Evolutionary conservation across 2,797 vertebrate genomes (phyloP).

Genomic region (Myotis pilosus): DNA sequence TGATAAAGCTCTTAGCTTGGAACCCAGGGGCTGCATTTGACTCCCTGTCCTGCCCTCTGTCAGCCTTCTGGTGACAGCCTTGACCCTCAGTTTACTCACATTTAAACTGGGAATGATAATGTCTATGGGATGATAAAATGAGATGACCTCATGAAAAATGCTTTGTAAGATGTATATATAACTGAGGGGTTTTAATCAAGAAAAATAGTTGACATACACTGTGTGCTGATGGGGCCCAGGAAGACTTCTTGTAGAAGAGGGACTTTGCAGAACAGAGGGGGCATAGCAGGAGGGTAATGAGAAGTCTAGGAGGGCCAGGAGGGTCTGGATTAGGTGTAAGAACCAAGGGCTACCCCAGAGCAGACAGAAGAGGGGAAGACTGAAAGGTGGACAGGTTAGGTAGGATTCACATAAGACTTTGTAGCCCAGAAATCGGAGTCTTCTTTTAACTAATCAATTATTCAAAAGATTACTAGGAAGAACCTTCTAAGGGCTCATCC

Average conservation of each 20-base stretch:
- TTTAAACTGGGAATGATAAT: neutral
- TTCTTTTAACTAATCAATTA: slow-evolving; percentile 5
- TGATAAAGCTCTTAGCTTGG: neutral
- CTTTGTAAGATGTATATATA: neutral
- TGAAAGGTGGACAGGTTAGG: neutral
- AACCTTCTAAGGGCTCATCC: neutral
- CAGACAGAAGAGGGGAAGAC: neutral
- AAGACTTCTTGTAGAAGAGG: neutral
- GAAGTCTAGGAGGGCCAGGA: neutral
- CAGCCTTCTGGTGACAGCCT: neutral
- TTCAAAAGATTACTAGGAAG: neutral
- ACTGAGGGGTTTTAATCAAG: neutral
- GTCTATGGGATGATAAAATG: neutral
- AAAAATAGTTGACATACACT: neutral
- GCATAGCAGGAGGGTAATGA: neutral
- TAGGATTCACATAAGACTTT: neutral
- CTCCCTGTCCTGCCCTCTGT: neutral
- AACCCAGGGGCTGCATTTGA: neutral
- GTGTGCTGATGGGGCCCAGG: neutral
- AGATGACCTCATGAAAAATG: neutral
- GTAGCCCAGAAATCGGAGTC: neutral
- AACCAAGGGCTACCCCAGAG: neutral
- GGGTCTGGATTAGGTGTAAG: neutral
- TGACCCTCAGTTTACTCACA: slow-evolving; percentile 9
- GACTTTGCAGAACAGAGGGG: neutral